Base-by-base conservation (phyloP, 2,888 invertebrate species). In the Netelia fuscicornis region DNA sequence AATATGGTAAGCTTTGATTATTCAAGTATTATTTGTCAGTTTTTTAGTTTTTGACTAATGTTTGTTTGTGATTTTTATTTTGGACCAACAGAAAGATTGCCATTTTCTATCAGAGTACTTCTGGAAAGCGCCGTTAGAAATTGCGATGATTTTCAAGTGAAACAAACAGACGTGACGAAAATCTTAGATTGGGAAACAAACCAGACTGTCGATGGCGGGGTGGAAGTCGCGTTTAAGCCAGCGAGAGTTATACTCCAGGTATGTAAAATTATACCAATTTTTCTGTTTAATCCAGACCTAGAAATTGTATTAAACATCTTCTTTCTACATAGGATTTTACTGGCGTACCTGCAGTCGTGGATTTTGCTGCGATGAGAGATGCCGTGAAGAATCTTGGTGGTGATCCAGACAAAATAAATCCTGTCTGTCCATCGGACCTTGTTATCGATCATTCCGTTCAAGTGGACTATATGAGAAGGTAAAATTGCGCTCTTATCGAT, bases 401-500 rank as follows among this genome's bases (percentile, higher is more conserved):
- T 0, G 95, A 99, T 94, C 97, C 99, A 0, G 95, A 98, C 89
- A 97, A 97, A 93, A 99, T 99, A 91, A 99, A 99, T 95, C 99
- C 99, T 0, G 96, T 98, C 81, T 99, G 99, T 91, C 99, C 99
- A 0, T 98, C 98, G 0, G 99, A 99, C 94, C 95, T 99, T 88
- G 99, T 99, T 60, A 99, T 99, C 80, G 99, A 99, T 94, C 99
- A 99, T 93, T 99, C 99, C 0, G 97, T 99, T 67, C 99, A 99
- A 94, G 99, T 99, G 42, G 99, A 99, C 94, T 98, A 98, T 93
- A 96, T 96, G 2, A 95, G 97, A 93, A 94, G 95, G 97, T 97
- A 94, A 54, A 68, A n/a, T 58, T 17, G 23, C 8, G 6, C 23
- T 20, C 1, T 52, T 17, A 48, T n/a, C 10, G n/a, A 13, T 74